phyloP scores from a whole-genome alignment of 2,888 invertebrate species.

The Torymus auratus region DNA sequence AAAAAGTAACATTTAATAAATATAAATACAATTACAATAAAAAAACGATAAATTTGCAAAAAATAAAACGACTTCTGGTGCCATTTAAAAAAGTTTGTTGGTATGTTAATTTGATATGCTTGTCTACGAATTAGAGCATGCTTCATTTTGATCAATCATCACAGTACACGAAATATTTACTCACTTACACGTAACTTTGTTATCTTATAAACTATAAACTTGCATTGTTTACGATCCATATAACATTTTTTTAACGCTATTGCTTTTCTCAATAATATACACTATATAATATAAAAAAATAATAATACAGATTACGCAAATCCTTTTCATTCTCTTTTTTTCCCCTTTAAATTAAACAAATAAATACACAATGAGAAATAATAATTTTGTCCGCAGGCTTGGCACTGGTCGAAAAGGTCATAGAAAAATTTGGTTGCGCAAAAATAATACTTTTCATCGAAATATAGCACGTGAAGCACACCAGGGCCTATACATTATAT shows the following conservation, averaged over 20 bases:
- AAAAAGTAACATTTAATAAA: no score
- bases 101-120: slow-evolving; percentile 32
- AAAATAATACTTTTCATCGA: slow-evolving; percentile 52
- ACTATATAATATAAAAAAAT: slow-evolving; percentile 49
- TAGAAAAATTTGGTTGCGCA: slow-evolving; percentile 41
- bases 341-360: slow-evolving; percentile 30
- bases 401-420: slow-evolving; percentile 31
- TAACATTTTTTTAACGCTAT: slow-evolving; percentile 45
- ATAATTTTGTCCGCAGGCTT: slow-evolving; percentile 43
- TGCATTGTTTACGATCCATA: slow-evolving; percentile 48
- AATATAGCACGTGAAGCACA: slow-evolving; percentile 5
- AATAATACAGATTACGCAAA: slow-evolving; percentile 41
- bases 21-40: not conserved
- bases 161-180: slow-evolving; percentile 54
- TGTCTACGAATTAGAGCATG: slow-evolving; percentile 30
- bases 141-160: slow-evolving; percentile 52
- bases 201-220: slow-evolving; percentile 45
- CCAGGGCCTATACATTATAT: slow-evolving; percentile 15
- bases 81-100: not conserved
- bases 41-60: slow-evolving; percentile 24
- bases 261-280: slow-evolving; percentile 45
- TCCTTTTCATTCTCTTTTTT: slow-evolving; percentile 4
- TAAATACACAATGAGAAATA: slow-evolving; percentile 11
- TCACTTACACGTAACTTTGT: slow-evolving; percentile 41
- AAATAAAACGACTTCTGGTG: slow-evolving; percentile 12